Base-by-base conservation (phyloP, 2,797 vertebrate genomes). In the Enteromius thamalakanensis region DNA sequence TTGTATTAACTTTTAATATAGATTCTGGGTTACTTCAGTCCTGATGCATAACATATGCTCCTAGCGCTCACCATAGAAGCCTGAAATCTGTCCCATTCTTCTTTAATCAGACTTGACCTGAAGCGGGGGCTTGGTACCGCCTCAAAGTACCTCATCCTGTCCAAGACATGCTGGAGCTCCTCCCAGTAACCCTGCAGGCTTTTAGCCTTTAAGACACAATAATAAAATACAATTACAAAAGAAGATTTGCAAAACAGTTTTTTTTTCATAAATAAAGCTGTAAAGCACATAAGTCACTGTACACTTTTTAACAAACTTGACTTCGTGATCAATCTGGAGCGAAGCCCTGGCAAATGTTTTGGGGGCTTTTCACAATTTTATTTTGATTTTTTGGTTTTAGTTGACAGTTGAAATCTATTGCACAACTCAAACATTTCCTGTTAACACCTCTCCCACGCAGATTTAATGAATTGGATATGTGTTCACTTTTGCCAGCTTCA, bases 101-200 rank as follows among this genome's bases (percentile, higher is more conserved):
- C 93, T 87, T 89, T 92, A 64, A 96, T 92, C 77, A 93, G 62
- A 0, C 90, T 93, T 58, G 91, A 95, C 89, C 90, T 94, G 90
- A 96, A 98, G 87, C 94, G 91, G 58, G 95, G 90, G 74, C 91
- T 93, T 1, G 95, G 95, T 78, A 94, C 94, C 1, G 95, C 88
- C 11, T 95, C 89, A 10, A 95, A 91, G 86, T 95, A 95, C 86
- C 95, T 97, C 60, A 94, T 92, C 64, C 92, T 94, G 76, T 99
- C 97, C 42, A 96, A 91, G 90, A 96, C 96, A 88, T 93, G 93
- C 86, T 90, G 95, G 82, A 99, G 93, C 88, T 96, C 97, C 76
- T 94, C 93, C 97, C 97, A 99, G 92, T 96, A 98, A 23, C 95
- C 95, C 92, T 92, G 95, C 87, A 93, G 92, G 87, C 90, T 93